These are phyloP conservation scores for Temnothorax curvispinosus DNA, from an alignment of 1,140 invertebrate species.

Conservation along the genomic window DNA sequence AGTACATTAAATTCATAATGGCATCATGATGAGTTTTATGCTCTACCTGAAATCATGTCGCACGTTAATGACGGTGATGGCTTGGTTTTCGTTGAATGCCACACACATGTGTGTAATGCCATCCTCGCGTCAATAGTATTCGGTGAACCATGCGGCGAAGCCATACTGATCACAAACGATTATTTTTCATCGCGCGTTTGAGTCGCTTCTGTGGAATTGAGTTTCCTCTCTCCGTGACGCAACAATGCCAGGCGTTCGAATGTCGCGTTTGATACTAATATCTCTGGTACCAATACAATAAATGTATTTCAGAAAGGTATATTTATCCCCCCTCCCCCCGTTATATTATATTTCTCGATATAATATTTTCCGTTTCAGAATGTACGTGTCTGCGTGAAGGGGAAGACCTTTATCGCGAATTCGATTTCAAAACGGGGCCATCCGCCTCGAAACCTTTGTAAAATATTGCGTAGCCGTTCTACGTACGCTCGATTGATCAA, in stretches of 20 bases:
- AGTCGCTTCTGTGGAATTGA: not conserved
- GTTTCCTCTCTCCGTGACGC: not conserved
- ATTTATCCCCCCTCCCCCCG: too few species aligned
- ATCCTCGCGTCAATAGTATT: slow-evolving; percentile 10
- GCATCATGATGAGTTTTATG: too few species aligned
- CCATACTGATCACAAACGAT: not conserved
- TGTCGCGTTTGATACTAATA: not conserved
- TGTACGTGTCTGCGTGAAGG: too few species aligned
- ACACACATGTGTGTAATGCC: not conserved
- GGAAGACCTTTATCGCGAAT: too few species aligned
- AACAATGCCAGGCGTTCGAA: not conserved
- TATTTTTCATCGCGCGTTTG: slow-evolving; percentile 1
- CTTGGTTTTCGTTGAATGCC: not conserved
- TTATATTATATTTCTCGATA: not conserved
- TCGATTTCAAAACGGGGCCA: not conserved
- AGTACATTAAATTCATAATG: too few species aligned
- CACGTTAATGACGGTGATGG: not conserved
- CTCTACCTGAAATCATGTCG: too few species aligned
- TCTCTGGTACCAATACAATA: not conserved
- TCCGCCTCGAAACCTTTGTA: not conserved
- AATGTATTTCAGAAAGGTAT: not conserved
- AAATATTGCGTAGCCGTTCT: not conserved
- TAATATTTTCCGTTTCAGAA: not conserved
- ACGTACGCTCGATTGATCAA: not conserved
- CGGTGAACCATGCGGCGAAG: not conserved